Conservation (phyloP, 2,888 invertebrate species). For the Archips xylosteana region DNA sequence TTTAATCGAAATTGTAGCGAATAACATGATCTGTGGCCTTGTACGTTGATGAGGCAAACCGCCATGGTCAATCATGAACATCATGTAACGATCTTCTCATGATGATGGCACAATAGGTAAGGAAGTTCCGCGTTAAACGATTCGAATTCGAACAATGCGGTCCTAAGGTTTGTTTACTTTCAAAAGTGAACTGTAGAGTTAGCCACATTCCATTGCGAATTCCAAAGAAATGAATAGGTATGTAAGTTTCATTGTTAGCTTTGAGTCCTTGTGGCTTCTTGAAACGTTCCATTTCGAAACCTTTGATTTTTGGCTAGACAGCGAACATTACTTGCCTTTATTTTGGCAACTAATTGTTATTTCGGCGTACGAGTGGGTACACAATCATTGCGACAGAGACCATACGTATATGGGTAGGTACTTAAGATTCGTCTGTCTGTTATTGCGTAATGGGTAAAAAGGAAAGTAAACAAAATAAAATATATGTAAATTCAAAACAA, state of each 20-base stretch:
- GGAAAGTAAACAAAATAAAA: not conserved
- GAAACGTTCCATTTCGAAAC: not conserved
- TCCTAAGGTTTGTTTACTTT: not conserved
- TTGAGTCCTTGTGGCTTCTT: constrained; percentile 2
- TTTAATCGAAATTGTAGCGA: constrained; percentile 31
- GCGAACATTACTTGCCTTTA: not conserved
- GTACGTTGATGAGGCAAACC: constrained; percentile 43
- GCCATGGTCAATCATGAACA: constrained; percentile 7
- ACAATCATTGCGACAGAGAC: constrained; percentile 3
- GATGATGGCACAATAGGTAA: constrained; percentile 11
- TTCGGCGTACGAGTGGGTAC: not conserved
- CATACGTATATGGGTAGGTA: not conserved
- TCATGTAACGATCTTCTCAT: constrained; percentile 5
- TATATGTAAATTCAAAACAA: too few relatives aligned
- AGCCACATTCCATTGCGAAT: constrained; percentile 4
- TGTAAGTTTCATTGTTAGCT: constrained; percentile 7
- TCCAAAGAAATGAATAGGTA: not conserved
- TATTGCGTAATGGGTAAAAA: not conserved
- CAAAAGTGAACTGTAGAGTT: not conserved
- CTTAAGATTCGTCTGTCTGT: not conserved
- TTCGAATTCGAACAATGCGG: not conserved
- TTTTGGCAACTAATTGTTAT: constrained; percentile 22
- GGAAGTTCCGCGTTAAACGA: constrained; percentile 15
- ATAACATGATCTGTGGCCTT: constrained; percentile 57
- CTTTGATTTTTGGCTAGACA: not conserved